Evolutionary conservation across 2,113 vertebrate species (phyloP).

Genomic region (Hippocampus guttulatus): DNA sequence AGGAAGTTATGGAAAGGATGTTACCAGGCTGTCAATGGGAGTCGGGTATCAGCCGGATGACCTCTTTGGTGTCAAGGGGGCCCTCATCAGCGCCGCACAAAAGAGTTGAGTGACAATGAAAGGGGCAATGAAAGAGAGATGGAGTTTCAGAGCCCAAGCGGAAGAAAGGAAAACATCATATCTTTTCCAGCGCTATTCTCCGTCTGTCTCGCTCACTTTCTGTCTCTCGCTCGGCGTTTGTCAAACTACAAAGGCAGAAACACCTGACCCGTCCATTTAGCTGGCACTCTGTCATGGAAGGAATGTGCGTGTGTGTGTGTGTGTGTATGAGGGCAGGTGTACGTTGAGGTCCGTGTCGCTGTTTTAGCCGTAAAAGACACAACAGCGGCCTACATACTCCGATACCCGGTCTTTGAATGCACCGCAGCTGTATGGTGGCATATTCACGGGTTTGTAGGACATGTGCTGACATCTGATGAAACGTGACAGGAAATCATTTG

Average conservation of each 20-base stretch:
- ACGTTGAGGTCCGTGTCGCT: constrained; percentile 20
- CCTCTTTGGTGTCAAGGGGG: constrained; percentile 58
- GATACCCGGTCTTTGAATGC: constrained; percentile 48
- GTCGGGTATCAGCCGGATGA: constrained; percentile 67
- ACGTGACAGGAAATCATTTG: constrained; percentile 9
- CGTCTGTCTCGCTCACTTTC: constrained; percentile 45
- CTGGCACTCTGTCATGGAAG: constrained; percentile 38
- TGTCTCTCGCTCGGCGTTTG: constrained; percentile 41
- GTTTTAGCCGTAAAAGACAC: constrained; percentile 20
- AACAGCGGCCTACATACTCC: constrained; percentile 46
- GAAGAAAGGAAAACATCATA: constrained; percentile 67
- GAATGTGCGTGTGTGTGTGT: background rate
- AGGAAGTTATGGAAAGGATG: constrained; percentile 22
- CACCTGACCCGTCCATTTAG: constrained; percentile 55
- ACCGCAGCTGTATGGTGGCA: constrained; percentile 59
- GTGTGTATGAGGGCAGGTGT: constrained; percentile 1
- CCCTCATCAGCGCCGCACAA: constrained; percentile 63
- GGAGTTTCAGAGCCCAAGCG: constrained; percentile 65
- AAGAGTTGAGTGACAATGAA: constrained; percentile 61
- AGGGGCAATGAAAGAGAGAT: constrained; percentile 65
- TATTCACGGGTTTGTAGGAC: constrained; percentile 46
- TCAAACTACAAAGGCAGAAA: constrained; percentile 55
- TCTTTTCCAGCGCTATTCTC: constrained; percentile 30
- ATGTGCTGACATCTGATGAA: constrained; percentile 43
- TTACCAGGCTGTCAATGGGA: constrained; percentile 52